These are phyloP conservation scores for Danaus melanippus DNA, from an alignment of 1,140 invertebrate genomes.

Conservation along the genomic window DNA sequence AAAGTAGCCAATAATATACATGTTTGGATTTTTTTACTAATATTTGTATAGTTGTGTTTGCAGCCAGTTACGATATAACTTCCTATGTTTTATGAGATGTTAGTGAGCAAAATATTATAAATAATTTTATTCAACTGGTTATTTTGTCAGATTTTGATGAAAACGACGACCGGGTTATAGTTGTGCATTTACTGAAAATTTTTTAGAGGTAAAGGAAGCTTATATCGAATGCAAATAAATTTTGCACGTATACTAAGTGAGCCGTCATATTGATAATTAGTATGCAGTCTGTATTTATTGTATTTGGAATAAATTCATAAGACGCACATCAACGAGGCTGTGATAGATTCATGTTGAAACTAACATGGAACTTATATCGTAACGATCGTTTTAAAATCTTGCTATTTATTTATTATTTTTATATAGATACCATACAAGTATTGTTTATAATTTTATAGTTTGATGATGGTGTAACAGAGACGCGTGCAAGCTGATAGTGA, in stretches of 20 bases:
- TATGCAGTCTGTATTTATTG: slow-evolving; percentile 23
- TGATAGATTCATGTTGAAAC: slow-evolving; percentile 49
- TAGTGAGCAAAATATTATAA: slow-evolving; percentile 21
- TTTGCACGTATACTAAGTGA: no score
- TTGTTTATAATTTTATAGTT: slow-evolving; percentile 51
- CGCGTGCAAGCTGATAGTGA: slow-evolving; percentile 37
- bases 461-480: slow-evolving; percentile 41
- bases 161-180: not conserved
- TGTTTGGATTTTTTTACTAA: not conserved
- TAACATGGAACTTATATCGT: slow-evolving; percentile 39
- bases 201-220: not conserved
- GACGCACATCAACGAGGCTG: slow-evolving; percentile 65
- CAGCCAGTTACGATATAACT: slow-evolving; percentile 41
- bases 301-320: slow-evolving; percentile 29
- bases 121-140: slow-evolving; percentile 1
- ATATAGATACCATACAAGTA: slow-evolving; percentile 61
- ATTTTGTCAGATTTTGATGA: slow-evolving; percentile 3
- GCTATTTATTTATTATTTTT: slow-evolving; percentile 42
- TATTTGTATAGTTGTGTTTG: slow-evolving; percentile 27
- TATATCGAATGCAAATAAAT: no score
- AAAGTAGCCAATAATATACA: not conserved
- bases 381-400: slow-evolving; percentile 32
- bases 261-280: slow-evolving; percentile 13
- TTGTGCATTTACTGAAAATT: not conserved
- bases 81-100: slow-evolving; percentile 31